Percentiles rank a stretch among this genome's conserved stretches.
Conservation (phyloP, 1,140 invertebrate species). For the Nephila pilipes region DNA sequence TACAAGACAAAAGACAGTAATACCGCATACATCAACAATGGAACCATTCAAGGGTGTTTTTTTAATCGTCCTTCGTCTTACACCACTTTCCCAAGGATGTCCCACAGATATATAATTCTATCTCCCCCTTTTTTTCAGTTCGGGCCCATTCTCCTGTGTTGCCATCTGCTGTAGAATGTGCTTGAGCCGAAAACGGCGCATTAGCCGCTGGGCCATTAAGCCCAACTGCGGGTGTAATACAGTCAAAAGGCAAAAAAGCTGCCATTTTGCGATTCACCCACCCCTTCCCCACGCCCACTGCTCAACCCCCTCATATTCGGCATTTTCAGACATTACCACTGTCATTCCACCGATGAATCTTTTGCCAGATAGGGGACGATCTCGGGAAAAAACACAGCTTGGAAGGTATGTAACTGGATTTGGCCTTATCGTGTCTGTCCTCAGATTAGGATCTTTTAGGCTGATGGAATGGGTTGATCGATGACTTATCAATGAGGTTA, state of each 20-base stretch:
- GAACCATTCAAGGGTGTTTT: background rate
- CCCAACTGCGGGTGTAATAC: conserved; percentile 74
- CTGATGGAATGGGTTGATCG: no score
- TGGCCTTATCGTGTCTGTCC: background rate
- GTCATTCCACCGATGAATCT: conserved; percentile 68
- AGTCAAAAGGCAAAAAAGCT: conserved; percentile 74
- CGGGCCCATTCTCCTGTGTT: conserved; percentile 68
- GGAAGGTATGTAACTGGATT: background rate
- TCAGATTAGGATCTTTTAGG: background rate
- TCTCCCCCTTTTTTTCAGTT: conserved; percentile 14
- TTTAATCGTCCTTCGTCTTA: background rate
- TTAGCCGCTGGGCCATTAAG: conserved; percentile 73
- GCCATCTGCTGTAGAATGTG: conserved; percentile 69
- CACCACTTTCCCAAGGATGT: conserved; percentile 11
- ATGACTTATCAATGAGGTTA: no score
- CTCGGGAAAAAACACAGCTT: conserved; percentile 18
- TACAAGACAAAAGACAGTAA: no score
- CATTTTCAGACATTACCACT: conserved; percentile 74
- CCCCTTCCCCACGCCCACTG: background rate
- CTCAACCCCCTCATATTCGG: conserved; percentile 41
- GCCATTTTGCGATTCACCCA: conserved; percentile 50
- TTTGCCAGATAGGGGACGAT: background rate
- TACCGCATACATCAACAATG: background rate
- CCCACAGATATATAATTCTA: conserved; percentile 54
- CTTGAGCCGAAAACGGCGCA: conserved; percentile 51